Evolutionary conservation across 1,140 invertebrate species (phyloP).

Genomic region (Drosophila pseudoananassae): DNA sequence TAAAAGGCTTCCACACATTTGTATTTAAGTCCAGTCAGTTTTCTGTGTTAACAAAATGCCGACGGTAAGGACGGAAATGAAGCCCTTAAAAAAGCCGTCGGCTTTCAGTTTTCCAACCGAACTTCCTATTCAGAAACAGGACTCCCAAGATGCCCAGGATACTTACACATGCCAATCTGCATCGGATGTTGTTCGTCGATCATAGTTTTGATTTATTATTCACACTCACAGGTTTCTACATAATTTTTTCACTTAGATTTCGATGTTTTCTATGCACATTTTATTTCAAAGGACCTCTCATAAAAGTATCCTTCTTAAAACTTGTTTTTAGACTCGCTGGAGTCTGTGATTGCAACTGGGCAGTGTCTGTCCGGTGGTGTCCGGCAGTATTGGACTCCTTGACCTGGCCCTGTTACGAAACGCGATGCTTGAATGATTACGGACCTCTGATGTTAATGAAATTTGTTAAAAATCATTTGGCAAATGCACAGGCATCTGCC

Average conservation of each 20-base stretch:
- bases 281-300: constrained; percentile 3
- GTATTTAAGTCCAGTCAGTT: too few species aligned
- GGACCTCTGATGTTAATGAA: constrained; percentile 83
- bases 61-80: constrained; percentile 31
- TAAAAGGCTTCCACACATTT: too few species aligned
- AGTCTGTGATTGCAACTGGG: constrained; percentile 29
- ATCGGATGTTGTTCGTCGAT: constrained; percentile 81
- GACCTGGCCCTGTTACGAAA: constrained; percentile 68
- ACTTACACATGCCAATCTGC: constrained; percentile 80
- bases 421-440: constrained; percentile 84
- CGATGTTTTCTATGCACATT: background rate
- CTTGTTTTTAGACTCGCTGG: background rate
- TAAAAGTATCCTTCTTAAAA: constrained; percentile 11
- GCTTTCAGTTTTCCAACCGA: background rate
- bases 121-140: background rate
- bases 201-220: constrained; percentile 36
- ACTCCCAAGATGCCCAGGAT: constrained; percentile 16
- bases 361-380: constrained; percentile 5
- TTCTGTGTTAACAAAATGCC: constrained; percentile 26
- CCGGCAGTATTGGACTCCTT: constrained; percentile 38
- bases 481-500: constrained; percentile 44
- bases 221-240: constrained; percentile 22
- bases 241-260: constrained; percentile 1
- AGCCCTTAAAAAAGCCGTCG: constrained; percentile 43
- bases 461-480: constrained; percentile 82